Evolutionary conservation across 2,888 invertebrate genomes (phyloP).

Genomic region (Chironomus riparius): DNA sequence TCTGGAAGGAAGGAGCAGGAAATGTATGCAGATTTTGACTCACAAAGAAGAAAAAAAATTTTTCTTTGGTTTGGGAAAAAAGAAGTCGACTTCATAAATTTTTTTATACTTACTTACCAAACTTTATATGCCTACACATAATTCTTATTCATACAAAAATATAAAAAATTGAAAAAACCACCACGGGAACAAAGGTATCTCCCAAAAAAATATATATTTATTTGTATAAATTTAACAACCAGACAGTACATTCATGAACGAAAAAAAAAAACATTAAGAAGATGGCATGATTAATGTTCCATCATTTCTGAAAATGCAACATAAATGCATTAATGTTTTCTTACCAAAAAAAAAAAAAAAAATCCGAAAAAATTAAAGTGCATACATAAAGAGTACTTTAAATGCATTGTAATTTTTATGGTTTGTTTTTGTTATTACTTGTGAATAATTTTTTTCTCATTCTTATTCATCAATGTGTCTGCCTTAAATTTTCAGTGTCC

Average conservation of each 20-base stretch:
- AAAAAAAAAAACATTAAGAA: not conserved
- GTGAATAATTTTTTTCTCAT: slow-evolving; percentile 6
- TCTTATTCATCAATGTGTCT: not conserved
- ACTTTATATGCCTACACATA: not conserved
- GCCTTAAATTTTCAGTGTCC: slow-evolving; percentile 20
- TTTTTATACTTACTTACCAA: not conserved
- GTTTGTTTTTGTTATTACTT: slow-evolving; percentile 26
- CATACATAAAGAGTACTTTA: slow-evolving; percentile 18
- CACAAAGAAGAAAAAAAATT: not conserved
- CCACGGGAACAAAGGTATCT: too few relatives aligned
- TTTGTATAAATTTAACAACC: not conserved
- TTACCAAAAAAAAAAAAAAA: slow-evolving; percentile 2
- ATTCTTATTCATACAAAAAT: not conserved
- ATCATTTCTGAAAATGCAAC: not conserved
- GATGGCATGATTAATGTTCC: slow-evolving; percentile 2
- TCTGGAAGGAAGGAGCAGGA: slow-evolving; percentile 17
- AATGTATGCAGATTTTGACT: slow-evolving; percentile 1
- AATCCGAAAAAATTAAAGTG: not conserved
- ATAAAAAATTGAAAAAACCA: too few relatives aligned
- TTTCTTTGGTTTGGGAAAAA: not conserved
- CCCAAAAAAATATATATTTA: too few relatives aligned
- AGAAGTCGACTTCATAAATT: too few relatives aligned
- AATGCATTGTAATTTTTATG: slow-evolving; percentile 20
- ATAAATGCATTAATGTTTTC: not conserved
- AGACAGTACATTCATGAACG: not conserved